Evolutionary conservation across 2,888 invertebrate species (phyloP).

Genomic region (Dryobota labecula): DNA sequence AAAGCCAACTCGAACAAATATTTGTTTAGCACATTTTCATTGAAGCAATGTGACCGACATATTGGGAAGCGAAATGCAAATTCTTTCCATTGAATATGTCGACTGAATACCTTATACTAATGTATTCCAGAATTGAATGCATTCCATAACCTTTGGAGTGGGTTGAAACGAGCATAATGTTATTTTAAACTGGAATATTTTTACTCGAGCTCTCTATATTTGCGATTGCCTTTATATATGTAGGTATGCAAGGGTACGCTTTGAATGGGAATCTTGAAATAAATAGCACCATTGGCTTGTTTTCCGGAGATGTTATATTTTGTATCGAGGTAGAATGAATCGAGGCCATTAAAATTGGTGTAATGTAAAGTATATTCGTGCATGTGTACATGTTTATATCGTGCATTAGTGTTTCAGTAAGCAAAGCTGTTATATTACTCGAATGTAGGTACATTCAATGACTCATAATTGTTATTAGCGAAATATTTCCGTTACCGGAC

Average conservation of each 20-base stretch:
- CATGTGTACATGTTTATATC: neutral
- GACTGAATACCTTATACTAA: conserved; percentile 57
- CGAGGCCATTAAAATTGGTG: conserved; percentile 2
- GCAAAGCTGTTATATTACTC: neutral
- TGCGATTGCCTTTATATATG: conserved; percentile 19
- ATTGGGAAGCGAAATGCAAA: conserved; percentile 55
- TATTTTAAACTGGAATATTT: conserved; percentile 55
- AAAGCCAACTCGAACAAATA: conserved; percentile 35
- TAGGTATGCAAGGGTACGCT: conserved; percentile 3
- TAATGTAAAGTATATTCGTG: neutral
- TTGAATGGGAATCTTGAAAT: conserved; percentile 38
- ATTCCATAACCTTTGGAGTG: conserved; percentile 53
- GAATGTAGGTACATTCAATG: too few species aligned
- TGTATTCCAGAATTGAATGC: conserved; percentile 55
- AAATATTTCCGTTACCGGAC: too few species aligned
- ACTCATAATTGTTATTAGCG: too few species aligned
- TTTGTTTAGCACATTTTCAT: conserved; percentile 48
- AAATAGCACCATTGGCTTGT: conserved; percentile 41
- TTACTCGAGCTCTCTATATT: conserved; percentile 31
- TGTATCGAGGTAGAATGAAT: conserved; percentile 3
- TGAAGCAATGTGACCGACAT: conserved; percentile 48
- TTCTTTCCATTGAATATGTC: conserved; percentile 54
- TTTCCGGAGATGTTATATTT: conserved; percentile 30
- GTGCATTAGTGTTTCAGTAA: neutral
- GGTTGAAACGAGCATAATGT: conserved; percentile 45